Evolutionary conservation across 2,888 invertebrate species (phyloP), one percentile per base, ranked within the genome.

Genomic region (Eupithecia centaureata): DNA sequence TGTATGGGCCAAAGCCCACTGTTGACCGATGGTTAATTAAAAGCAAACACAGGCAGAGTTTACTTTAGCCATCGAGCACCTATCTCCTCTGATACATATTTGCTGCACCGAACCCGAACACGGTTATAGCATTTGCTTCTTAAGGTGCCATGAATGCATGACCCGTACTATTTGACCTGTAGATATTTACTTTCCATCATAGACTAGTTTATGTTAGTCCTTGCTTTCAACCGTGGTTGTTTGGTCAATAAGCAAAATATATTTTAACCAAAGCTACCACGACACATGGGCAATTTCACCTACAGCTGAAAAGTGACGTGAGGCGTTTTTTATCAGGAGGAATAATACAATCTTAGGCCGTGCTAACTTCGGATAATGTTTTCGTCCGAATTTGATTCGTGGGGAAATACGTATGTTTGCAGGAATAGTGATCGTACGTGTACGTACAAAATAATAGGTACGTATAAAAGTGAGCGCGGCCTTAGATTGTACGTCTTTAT

Each of bases 11-110:
- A 81, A 79, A 85, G 82, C 85, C 81, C 82, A 79, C 77, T 89
- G 89, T 91, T 89, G 88, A 88, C 89, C 82, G 85, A 83, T 82
- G 86, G 87, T 89, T 92, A 91, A 92, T 92, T 90, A 90, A 92
- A 92, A 87, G 85, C 87, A 91, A 91, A 92, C 91, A 90, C 74
- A 77, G 76, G 71, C 80, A 78, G 80, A 82, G 88, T 89, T 88
- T 88, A 86, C 88, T 80, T 84, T 86, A 84, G 84, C 84, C 82
- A 83, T 81, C 82, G 82, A 77, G 71, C 74, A 78, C 79, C 79
- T 81, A 75, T 74, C 71, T 75, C 67, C 78, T 77, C 75, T 77
- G 81, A 77, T 83, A 79, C 80, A 78, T 77, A 63, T 66, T 78
- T 76, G 54, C 77, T 77, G 57, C 57, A 73, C 74, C 75, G 75